Conservation (phyloP, 1,140 invertebrate species). For the Pemphigus obesinymphae region DNA sequence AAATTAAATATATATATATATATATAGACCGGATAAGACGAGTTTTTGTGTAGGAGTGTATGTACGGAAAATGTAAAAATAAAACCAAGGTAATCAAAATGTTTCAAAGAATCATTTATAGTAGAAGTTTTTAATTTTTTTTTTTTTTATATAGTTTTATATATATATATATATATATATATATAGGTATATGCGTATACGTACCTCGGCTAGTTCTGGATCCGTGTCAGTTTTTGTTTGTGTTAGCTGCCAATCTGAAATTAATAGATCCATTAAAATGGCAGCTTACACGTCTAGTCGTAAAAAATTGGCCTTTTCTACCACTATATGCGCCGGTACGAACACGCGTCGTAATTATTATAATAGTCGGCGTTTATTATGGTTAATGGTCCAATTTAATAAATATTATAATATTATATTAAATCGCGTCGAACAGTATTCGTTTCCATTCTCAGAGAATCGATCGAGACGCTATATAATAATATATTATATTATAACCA, state of each 20-base stretch:
- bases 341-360: too few relatives aligned
- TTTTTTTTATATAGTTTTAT: too few relatives aligned
- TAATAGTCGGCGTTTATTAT: too few relatives aligned
- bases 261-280: background rate
- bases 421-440: background rate
- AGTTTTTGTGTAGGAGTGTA: background rate
- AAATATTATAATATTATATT: background rate
- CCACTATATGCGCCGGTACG: too few relatives aligned
- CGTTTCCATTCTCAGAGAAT: background rate
- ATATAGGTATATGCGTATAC: too few relatives aligned
- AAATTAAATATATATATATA: too few relatives aligned
- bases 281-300: background rate
- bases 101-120: background rate
- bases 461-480: too few relatives aligned
- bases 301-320: background rate
- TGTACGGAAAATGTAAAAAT: background rate
- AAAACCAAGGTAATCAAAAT: constrained; percentile 1
- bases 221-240: constrained; percentile 29
- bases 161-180: too few relatives aligned
- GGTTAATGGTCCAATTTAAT: background rate
- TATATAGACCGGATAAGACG: background rate
- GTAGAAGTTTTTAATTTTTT: too few relatives aligned
- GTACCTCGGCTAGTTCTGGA: constrained; percentile 24
- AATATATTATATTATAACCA: too few relatives aligned
- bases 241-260: constrained; percentile 32